Percentiles rank a stretch among this genome's conserved stretches.
These are phyloP conservation scores for Nematolebias whitei DNA, from an alignment of 2,113 vertebrate genomes.

Conservation along the genomic window DNA sequence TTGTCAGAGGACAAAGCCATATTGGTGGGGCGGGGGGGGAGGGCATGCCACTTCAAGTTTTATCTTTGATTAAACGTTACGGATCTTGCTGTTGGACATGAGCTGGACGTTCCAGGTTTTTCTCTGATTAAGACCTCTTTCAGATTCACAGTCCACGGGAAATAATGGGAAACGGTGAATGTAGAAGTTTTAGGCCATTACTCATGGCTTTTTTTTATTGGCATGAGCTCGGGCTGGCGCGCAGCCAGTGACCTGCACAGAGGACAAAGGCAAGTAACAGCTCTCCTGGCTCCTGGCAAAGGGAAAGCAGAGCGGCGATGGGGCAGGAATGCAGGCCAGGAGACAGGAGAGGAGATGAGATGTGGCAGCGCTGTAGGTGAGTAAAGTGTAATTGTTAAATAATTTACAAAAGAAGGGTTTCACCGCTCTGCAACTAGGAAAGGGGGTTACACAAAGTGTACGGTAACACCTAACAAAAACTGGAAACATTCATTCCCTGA, in stretches of 20 bases:
- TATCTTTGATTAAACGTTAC: constrained; percentile 62
- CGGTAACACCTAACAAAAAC: constrained; percentile 39
- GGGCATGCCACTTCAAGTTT: constrained; percentile 50
- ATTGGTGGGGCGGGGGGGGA: constrained; percentile 2
- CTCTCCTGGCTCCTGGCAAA: constrained; percentile 70
- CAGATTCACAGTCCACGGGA: constrained; percentile 72
- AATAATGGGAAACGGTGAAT: constrained; percentile 77
- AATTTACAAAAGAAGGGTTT: constrained; percentile 37
- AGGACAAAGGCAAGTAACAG: constrained; percentile 74
- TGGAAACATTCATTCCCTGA: constrained; percentile 26
- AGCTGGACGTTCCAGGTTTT: constrained; percentile 63
- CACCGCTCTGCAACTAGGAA: constrained; percentile 18
- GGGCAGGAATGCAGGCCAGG: constrained; percentile 43
- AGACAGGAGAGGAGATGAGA: constrained; percentile 47
- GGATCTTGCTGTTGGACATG: constrained; percentile 51
- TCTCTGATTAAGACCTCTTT: constrained; percentile 70
- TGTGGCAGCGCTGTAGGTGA: constrained; percentile 48
- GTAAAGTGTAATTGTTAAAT: constrained; percentile 56
- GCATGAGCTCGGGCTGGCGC: constrained; percentile 69
- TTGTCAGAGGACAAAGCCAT: constrained; percentile 50
- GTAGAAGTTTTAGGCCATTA: constrained; percentile 76
- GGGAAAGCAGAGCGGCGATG: constrained; percentile 40
- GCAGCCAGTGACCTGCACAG: constrained; percentile 73
- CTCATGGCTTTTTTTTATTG: constrained; percentile 74
- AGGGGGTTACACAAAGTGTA: constrained; percentile 11